phyloP scores from a whole-genome alignment of 2,113 vertebrate species.

The Indicator maculatus region DNA sequence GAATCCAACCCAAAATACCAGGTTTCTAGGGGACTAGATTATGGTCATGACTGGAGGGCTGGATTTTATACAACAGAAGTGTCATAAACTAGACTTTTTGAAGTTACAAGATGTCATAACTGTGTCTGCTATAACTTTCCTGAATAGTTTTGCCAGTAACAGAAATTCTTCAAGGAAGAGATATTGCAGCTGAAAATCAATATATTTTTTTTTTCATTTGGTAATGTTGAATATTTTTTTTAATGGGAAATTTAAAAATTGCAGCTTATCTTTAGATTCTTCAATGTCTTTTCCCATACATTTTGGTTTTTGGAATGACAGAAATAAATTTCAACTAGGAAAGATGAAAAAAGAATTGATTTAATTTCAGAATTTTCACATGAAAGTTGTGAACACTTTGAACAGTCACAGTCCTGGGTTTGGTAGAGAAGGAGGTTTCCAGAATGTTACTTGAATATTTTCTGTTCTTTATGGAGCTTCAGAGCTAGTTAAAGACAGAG shows the following conservation, averaged over 20 bases:
- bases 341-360: background rate
- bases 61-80: background rate
- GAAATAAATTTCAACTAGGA: background rate
- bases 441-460: background rate
- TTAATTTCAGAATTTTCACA: background rate
- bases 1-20: background rate
- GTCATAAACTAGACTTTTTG: background rate
- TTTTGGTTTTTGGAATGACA: background rate
- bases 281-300: background rate
- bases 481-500: background rate
- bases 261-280: background rate
- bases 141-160: background rate
- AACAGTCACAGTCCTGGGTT: background rate
- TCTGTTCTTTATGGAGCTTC: background rate
- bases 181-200: background rate
- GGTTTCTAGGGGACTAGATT: background rate
- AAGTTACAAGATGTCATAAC: background rate
- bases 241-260: background rate
- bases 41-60: background rate
- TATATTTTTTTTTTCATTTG: background rate
- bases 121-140: background rate
- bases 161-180: background rate
- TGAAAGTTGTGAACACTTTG: background rate
- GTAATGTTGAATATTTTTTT: background rate
- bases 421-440: background rate